Evolutionary conservation across 1,140 invertebrate genomes (phyloP).

Genomic region (Drosophila arawakana): DNA sequence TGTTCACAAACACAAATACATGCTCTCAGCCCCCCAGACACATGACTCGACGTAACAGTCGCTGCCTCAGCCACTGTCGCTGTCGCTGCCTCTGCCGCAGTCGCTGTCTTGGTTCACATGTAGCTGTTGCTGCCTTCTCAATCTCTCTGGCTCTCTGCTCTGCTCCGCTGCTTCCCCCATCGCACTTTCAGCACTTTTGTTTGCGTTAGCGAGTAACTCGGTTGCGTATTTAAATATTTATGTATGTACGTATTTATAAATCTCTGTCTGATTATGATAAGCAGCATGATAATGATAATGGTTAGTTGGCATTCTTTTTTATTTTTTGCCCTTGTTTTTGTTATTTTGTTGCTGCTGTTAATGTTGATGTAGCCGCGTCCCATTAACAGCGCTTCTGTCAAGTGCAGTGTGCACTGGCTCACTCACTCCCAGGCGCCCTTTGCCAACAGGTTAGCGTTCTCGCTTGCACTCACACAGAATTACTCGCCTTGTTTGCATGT

Average conservation of each 20-base stretch:
- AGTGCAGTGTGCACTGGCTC: constrained; percentile 22
- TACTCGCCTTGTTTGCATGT: constrained; percentile 32
- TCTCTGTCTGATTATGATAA: constrained; percentile 74
- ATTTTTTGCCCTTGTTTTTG: constrained; percentile 4
- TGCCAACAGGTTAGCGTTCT: too few species aligned
- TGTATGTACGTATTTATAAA: constrained; percentile 65
- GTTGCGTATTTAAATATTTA: constrained; percentile 82
- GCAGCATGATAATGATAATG: constrained; percentile 75
- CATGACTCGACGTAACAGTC: constrained; percentile 46
- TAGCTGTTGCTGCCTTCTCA: constrained; percentile 13
- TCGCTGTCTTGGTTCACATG: background rate
- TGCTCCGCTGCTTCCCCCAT: background rate
- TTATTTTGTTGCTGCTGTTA: constrained; percentile 2
- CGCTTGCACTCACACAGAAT: background rate
- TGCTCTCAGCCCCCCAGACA: constrained; percentile 47
- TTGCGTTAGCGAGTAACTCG: constrained; percentile 70
- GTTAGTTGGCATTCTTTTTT: constrained; percentile 56
- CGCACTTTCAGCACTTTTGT: constrained; percentile 41
- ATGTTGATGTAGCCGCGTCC: constrained; percentile 13
- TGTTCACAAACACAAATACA: constrained; percentile 28
- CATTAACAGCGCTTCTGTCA: constrained; percentile 42
- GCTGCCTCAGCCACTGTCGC: background rate
- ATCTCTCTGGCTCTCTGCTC: too few species aligned
- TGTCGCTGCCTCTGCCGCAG: constrained; percentile 2
- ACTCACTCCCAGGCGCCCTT: background rate